Evolutionary conservation across 2,888 invertebrate genomes (phyloP).

Genomic region (Hymenopus coronatus): DNA sequence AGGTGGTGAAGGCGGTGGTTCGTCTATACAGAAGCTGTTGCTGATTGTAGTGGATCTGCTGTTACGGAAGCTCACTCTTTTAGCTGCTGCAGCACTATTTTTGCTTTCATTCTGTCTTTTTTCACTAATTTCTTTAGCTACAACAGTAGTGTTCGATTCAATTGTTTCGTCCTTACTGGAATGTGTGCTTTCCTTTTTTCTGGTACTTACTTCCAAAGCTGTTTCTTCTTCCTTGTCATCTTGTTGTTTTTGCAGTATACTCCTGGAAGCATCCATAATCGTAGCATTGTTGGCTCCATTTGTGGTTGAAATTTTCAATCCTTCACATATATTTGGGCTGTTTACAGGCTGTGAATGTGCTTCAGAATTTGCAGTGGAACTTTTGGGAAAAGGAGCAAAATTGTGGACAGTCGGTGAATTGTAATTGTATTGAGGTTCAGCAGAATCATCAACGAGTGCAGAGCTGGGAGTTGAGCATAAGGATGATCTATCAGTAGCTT

Average conservation of each 20-base stretch:
- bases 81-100: background rate
- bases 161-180: background rate
- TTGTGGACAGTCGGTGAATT: background rate
- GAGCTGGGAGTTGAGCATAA: background rate
- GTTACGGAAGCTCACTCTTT: constrained; percentile 34
- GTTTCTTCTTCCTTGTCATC: background rate
- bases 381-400: background rate
- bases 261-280: background rate
- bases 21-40: constrained; percentile 27
- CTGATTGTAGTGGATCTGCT: constrained; percentile 31
- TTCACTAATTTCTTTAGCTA: background rate
- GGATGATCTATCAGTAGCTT: background rate
- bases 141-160: background rate
- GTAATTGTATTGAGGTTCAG: background rate
- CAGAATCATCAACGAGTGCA: background rate
- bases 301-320: background rate
- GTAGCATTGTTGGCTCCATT: background rate
- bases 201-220: background rate
- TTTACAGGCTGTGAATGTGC: background rate
- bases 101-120: background rate
- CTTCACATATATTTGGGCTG: background rate
- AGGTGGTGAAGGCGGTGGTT: constrained; percentile 11
- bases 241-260: background rate
- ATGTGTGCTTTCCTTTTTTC: background rate
- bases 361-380: background rate